Base-by-base conservation (phyloP, 2,888 invertebrate species). In the Malacosoma neustria region DNA sequence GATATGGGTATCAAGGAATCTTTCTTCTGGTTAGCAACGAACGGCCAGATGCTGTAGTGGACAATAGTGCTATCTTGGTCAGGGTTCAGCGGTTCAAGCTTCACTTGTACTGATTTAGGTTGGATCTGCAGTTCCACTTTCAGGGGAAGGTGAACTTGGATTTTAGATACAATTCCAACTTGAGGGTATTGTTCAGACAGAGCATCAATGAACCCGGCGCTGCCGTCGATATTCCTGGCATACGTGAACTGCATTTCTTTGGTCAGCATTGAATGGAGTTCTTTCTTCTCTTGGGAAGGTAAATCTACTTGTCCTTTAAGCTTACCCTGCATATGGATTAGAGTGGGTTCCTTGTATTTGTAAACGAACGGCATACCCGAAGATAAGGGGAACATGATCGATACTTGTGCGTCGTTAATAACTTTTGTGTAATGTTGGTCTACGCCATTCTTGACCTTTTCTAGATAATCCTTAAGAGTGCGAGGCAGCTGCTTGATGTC, bases 321-420 rank as follows among this genome's bases (percentile, higher is more conserved):
- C 38, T 87, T 75, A 40, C 87, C 87, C 43, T 86, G 72, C 6
- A 88, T 48, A 47, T 87, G 87, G 13, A 90, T 46, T 12, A 90
- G 63, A 7, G 85, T 75, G 6, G 92, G 92, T 37, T 79, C 82
- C 37, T 88, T 88, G 54, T 89, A 87, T 37, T 87, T 88, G 69
- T 82, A 92, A 41, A 89, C 71, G 64, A 91, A 91, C 7, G 93
- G 92, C 50, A 92, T 75, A 63, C 93, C 93, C 49, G 87, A 88
- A 40, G 89, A 89, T n/a, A 91, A 87, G 2, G 93, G 92, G 85
- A 92, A 90, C 69, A 89, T 89, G 11, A 92, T 67, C 6, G 87
- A 87, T 4, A 90, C 72, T 45, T 90, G 89, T 33, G 85, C 80
- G 34, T 86, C 73, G 51, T 89, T 88, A 34, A 81, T 60, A 7